Evolutionary conservation across 2,888 invertebrate species (phyloP).

Genomic region (Macrosiphum euphorbiae): DNA sequence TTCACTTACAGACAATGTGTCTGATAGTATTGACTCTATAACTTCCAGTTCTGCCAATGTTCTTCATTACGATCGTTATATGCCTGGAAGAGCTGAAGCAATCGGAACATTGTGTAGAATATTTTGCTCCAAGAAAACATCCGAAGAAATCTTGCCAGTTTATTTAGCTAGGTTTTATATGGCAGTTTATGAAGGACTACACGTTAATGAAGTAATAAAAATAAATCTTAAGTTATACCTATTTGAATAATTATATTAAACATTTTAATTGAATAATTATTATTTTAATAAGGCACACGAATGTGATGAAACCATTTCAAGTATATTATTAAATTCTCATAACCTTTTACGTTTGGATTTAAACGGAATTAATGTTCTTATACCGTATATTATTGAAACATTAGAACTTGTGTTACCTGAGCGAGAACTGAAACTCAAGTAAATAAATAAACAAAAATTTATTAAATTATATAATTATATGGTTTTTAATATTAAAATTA

Average conservation of each 20-base stretch:
- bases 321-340: slow-evolving; percentile 86
- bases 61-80: slow-evolving; percentile 69
- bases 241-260: background rate
- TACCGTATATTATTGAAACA: slow-evolving; percentile 91
- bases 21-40: slow-evolving; percentile 65
- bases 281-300: slow-evolving; percentile 71
- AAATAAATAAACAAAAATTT: slow-evolving; percentile 66
- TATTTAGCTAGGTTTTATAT: slow-evolving; percentile 95
- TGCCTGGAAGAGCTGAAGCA: slow-evolving; percentile 90
- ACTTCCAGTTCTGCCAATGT: slow-evolving; percentile 48
- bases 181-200: slow-evolving; percentile 88
- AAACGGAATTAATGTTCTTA: slow-evolving; percentile 90
- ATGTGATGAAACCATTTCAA: slow-evolving; percentile 85
- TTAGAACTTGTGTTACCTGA: slow-evolving; percentile 92
- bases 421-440: slow-evolving; percentile 83
- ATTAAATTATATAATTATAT: slow-evolving; percentile 6
- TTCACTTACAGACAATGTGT: slow-evolving; percentile 72
- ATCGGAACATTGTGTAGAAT: slow-evolving; percentile 95
- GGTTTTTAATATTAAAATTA: slow-evolving; percentile 23
- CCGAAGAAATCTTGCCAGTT: slow-evolving; percentile 91
- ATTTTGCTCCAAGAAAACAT: slow-evolving; percentile 94
- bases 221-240: background rate
- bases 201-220: slow-evolving; percentile 74
- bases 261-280: background rate
- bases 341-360: slow-evolving; percentile 92